phyloP scores from a whole-genome alignment of 1,140 invertebrate genomes.

The Aphis gossypii region DNA sequence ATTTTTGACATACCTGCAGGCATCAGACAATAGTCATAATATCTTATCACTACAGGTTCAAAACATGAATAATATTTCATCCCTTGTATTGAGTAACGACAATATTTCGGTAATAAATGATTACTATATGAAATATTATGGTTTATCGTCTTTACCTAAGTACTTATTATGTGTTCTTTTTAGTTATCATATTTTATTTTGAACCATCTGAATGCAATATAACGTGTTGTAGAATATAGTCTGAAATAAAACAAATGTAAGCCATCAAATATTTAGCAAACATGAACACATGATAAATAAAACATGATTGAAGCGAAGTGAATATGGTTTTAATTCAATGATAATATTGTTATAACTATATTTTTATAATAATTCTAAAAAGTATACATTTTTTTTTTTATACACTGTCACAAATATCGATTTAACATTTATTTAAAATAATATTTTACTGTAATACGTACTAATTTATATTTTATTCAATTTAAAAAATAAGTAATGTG shows the following conservation, averaged over 20 bases:
- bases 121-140: background rate
- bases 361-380: background rate
- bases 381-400: background rate
- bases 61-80: background rate
- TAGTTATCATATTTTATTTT: background rate
- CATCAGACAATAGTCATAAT: background rate
- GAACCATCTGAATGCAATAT: background rate
- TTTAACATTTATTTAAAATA: background rate
- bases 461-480: background rate
- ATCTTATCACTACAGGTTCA: background rate
- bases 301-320: background rate
- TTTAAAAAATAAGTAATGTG: no score
- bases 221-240: background rate
- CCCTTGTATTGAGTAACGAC: background rate
- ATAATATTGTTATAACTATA: background rate
- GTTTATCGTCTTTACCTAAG: background rate
- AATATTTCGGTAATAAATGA: background rate
- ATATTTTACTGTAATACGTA: background rate
- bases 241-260: background rate
- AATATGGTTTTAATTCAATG: background rate
- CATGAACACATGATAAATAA: background rate
- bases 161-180: background rate
- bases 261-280: background rate
- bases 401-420: background rate
- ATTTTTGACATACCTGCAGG: background rate